phyloP scores from a whole-genome alignment of 2,113 vertebrate genomes.

The Embiotoca jacksoni region DNA sequence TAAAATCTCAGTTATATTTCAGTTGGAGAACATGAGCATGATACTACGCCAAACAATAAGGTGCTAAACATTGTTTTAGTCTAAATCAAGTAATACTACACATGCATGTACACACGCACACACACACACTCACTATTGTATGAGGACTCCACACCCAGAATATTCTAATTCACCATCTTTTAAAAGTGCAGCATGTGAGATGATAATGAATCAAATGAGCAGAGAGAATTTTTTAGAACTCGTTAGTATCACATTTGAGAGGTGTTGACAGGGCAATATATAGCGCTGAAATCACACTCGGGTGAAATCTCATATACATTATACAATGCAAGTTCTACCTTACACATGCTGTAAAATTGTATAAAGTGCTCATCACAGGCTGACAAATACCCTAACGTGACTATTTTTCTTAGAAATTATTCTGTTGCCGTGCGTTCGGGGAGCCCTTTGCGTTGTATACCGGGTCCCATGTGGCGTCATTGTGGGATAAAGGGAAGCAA shows the following conservation, averaged over 20 bases:
- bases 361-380: slow-evolving; percentile 18
- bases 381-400: neutral
- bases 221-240: slow-evolving; percentile 36
- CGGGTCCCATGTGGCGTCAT: neutral
- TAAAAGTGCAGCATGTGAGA: slow-evolving; percentile 49
- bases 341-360: slow-evolving; percentile 23
- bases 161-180: slow-evolving; percentile 30
- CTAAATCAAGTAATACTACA: neutral
- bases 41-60: neutral
- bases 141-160: slow-evolving; percentile 13
- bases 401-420: slow-evolving; percentile 12
- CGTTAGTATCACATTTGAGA: slow-evolving; percentile 38
- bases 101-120: neutral
- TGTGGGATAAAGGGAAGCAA: neutral
- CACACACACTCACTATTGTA: neutral
- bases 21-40: neutral
- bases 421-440: neutral
- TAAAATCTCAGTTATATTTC: too few species aligned
- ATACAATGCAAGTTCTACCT: slow-evolving; percentile 31
- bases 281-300: slow-evolving; percentile 36
- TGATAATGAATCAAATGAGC: slow-evolving; percentile 67
- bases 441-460: neutral
- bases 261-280: slow-evolving; percentile 67
- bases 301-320: slow-evolving; percentile 14
- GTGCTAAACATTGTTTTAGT: neutral